phyloP scores from a whole-genome alignment of 92 coral and sea anemone species.

The Palythoa caribaeorum region DNA sequence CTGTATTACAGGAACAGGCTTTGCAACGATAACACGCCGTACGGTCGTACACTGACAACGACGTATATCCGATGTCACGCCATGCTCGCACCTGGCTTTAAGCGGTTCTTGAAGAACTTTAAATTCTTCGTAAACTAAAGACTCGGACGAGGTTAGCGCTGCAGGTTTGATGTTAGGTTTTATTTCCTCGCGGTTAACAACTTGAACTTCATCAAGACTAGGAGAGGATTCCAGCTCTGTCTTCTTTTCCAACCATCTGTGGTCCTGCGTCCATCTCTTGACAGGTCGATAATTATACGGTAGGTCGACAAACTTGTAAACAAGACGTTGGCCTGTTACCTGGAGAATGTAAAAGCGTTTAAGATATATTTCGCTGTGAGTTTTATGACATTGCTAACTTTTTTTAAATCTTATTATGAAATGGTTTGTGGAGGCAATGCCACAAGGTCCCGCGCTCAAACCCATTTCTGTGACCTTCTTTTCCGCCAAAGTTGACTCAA shows the following conservation, averaged over 20 bases:
- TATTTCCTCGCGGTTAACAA: constrained; percentile 1
- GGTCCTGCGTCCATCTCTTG: constrained; percentile 55
- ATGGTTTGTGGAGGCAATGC: too few relatives aligned
- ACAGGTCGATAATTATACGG: constrained; percentile 91
- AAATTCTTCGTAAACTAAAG: constrained; percentile 52
- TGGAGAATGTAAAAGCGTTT: neutral
- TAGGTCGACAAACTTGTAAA: constrained; percentile 96
- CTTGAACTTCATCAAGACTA: neutral
- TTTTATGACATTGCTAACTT: neutral
- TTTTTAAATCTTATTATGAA: neutral
- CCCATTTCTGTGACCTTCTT: too few relatives aligned
- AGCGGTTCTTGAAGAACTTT: constrained; percentile 80
- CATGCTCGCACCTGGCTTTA: constrained; percentile 50
- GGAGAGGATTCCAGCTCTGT: neutral
- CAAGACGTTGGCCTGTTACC: constrained; percentile 98
- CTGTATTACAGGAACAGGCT: constrained; percentile 84
- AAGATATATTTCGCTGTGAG: neutral
- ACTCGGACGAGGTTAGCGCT: constrained; percentile 10
- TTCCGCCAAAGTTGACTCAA: too few relatives aligned
- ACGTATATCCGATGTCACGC: constrained; percentile 52
- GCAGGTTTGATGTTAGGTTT: constrained; percentile 1
- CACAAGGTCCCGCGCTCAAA: too few relatives aligned
- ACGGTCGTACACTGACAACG: constrained; percentile 36
- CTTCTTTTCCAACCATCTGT: neutral
- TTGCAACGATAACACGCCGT: constrained; percentile 68